Conservation (phyloP, 2,888 invertebrate species). For the Xestia sexstrigata region DNA sequence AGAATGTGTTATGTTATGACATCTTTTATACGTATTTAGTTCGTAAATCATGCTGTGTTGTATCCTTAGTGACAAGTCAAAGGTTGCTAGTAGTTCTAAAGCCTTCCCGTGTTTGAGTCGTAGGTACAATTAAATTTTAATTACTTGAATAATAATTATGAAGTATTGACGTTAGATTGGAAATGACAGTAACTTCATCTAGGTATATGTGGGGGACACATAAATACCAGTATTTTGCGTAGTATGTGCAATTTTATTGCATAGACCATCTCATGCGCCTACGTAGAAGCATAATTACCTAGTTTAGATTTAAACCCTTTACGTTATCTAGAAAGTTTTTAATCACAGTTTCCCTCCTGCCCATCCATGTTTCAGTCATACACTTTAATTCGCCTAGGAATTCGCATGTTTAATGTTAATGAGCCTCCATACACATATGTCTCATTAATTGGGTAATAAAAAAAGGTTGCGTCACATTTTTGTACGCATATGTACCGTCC, state of each 20-base stretch:
- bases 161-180: background rate
- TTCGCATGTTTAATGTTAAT: slow-evolving; percentile 58
- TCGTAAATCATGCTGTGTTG: slow-evolving; percentile 22
- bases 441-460: slow-evolving; percentile 70
- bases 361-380: slow-evolving; percentile 18
- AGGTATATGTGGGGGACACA: background rate
- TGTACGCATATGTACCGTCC: slow-evolving; percentile 75
- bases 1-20: slow-evolving; percentile 41
- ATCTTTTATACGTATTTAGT: slow-evolving; percentile 29
- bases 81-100: slow-evolving; percentile 25
- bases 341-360: slow-evolving; percentile 33
- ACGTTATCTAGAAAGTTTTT: slow-evolving; percentile 12
- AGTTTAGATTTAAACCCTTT: background rate
- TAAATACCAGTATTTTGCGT: background rate
- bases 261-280: background rate
- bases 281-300: background rate
- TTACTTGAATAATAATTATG: slow-evolving; percentile 29
- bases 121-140: slow-evolving; percentile 18
- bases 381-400: slow-evolving; percentile 54
- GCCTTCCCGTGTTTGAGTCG: background rate
- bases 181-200: background rate
- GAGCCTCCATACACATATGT: slow-evolving; percentile 58
- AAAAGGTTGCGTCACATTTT: slow-evolving; percentile 71
- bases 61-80: slow-evolving; percentile 25
- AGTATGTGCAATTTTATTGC: slow-evolving; percentile 30